phyloP scores from a whole-genome alignment of 2,113 vertebrate species.

The Pyrgilauda ruficollis region DNA sequence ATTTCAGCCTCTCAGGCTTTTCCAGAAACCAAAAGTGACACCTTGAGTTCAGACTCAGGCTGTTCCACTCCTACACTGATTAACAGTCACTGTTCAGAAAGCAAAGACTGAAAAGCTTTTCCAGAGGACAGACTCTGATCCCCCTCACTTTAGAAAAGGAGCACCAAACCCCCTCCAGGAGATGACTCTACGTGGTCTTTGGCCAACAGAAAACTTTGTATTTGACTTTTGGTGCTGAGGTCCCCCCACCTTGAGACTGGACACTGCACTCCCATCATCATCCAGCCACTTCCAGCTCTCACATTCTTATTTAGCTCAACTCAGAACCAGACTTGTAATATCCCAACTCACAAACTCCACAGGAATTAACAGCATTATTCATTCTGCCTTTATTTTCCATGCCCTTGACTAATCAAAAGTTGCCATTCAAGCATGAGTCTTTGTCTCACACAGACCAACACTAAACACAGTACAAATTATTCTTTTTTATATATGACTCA shows the following conservation, averaged over 20 bases:
- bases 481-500: neutral
- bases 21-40: neutral
- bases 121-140: neutral
- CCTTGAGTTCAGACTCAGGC: neutral
- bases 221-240: neutral
- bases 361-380: neutral
- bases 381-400: neutral
- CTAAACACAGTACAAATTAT: neutral
- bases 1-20: neutral
- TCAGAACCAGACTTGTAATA: neutral
- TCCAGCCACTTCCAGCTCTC: neutral
- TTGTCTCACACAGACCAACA: neutral
- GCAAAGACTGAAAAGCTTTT: neutral
- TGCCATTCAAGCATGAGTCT: neutral
- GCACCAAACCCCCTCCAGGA: neutral
- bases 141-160: neutral
- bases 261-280: neutral
- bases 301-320: neutral
- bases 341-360: neutral
- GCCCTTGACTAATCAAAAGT: neutral
- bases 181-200: rapidly evolving
- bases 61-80: neutral
- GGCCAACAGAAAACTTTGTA: neutral
- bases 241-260: neutral
- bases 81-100: neutral